phyloP scores from a whole-genome alignment of 2,113 vertebrate species.

The Trichechus manatus region DNA sequence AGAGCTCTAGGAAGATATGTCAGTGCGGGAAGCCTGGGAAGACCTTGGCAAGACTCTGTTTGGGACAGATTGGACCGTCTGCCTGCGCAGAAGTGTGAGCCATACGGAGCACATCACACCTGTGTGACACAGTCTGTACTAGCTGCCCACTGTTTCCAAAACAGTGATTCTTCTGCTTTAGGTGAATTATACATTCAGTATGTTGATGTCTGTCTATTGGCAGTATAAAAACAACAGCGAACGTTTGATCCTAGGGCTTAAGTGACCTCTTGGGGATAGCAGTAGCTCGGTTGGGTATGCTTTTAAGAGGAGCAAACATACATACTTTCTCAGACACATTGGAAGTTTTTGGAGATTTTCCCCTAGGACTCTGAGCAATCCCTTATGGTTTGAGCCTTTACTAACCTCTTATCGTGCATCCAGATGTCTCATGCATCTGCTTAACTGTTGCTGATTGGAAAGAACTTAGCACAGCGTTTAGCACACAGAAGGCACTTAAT shows the following conservation, averaged over 20 bases:
- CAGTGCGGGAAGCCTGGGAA: slow-evolving; percentile 76
- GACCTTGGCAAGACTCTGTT: slow-evolving; percentile 77
- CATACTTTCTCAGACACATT: not conserved
- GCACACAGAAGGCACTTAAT: not conserved
- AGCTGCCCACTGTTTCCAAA: slow-evolving; percentile 82
- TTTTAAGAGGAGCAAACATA: not conserved
- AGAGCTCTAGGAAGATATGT: slow-evolving; percentile 34
- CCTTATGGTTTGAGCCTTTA: not conserved
- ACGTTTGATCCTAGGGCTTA: not conserved
- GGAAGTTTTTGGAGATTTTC: not conserved
- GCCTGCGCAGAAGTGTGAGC: slow-evolving; percentile 76
- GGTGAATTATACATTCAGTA: slow-evolving; percentile 69
- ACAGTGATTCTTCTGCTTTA: slow-evolving; percentile 73
- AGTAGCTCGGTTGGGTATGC: not conserved
- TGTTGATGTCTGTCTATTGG: slow-evolving; percentile 57
- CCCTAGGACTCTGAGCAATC: not conserved
- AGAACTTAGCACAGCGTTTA: not conserved
- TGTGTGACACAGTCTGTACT: slow-evolving; percentile 77
- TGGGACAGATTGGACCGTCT: slow-evolving; percentile 81
- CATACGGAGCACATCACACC: slow-evolving; percentile 79
- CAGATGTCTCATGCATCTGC: not conserved
- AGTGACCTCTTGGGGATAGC: not conserved
- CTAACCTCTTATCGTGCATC: not conserved
- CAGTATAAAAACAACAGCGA: slow-evolving; percentile 47
- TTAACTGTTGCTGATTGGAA: not conserved